Evolutionary conservation across 2,888 invertebrate genomes (phyloP), one percentile per base, ranked within the genome.

Genomic region (Tyria jacobaeae): DNA sequence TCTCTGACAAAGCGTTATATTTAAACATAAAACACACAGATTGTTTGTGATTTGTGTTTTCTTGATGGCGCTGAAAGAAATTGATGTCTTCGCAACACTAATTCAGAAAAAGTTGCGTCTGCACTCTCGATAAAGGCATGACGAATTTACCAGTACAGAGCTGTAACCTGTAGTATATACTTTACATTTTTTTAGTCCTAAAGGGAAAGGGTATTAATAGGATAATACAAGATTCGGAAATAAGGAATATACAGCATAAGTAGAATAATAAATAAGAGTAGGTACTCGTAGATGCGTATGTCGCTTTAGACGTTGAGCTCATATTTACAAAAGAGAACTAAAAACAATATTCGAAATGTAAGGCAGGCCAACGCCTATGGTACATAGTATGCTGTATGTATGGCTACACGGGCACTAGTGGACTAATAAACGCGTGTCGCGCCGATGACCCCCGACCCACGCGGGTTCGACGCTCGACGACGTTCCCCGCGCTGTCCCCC

Each of bases 401-500:
- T 86, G 72, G 66, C 86, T 87, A 88, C 86, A 57, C 17, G 49
- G 27, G 48, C 52, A 86, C 75, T 83, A 82, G 81, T 83, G 84
- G 87, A 81, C 86, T 90, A 90, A 92, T 91, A 89, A 90, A 88
- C 86, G 90, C 86, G 80, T 88, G 90, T 89, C 89, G 92, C 90
- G 87, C 82, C 83, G 89, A 85, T 92, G 92, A 93, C 94, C 94
- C 91, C 83, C 91, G 94, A 93, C 93, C 92, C 91, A 89, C 91
- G 88, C 89, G 87, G 83, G 93, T 89, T 93, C 92, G 89, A 88
- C 78, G 94, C 75, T 89, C 92, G 87, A 67, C 71, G 75, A 60
- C 74, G 72, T 66, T 77, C 75, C 80, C 75, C 82, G 73, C 78
- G 57, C 78, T 68, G 51, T 69, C 66, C 62, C 62, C 60, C 57